Evolutionary conservation across 2,888 invertebrate genomes (phyloP).

Genomic region (Lordiphosa andalusiaca): DNA sequence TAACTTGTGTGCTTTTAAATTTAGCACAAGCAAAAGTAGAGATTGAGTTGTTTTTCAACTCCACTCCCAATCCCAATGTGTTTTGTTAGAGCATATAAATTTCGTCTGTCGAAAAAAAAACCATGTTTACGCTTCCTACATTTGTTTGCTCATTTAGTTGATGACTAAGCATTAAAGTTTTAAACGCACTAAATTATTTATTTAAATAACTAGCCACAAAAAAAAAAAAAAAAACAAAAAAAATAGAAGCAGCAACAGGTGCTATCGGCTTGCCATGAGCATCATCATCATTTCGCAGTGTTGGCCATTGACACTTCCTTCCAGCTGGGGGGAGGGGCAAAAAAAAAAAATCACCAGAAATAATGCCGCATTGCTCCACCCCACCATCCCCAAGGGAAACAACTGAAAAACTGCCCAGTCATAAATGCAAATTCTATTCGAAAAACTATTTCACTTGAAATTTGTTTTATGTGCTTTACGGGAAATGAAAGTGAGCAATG

Average conservation of each 20-base stretch:
- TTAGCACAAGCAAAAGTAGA: too few species aligned
- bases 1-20: too few species aligned
- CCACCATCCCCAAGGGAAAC: too few species aligned
- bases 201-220: slow-evolving; percentile 19
- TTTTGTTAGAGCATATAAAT: slow-evolving; percentile 6
- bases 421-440: slow-evolving; percentile 57
- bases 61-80: too few species aligned
- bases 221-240: too few species aligned
- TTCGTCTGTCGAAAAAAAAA: slow-evolving; percentile 1
- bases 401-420: slow-evolving; percentile 29
- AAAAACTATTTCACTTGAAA: slow-evolving; percentile 64
- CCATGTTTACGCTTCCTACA: slow-evolving; percentile 4
- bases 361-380: slow-evolving; percentile 4
- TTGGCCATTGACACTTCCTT: slow-evolving; percentile 3
- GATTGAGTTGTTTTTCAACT: too few species aligned
- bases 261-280: slow-evolving; percentile 12
- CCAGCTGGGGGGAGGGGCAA: neutral
- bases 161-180: slow-evolving; percentile 36
- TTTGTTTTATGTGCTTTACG: slow-evolving; percentile 25
- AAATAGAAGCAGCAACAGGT: slow-evolving; percentile 52
- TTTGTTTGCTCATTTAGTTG: slow-evolving; percentile 11
- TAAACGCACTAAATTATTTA: slow-evolving; percentile 30
- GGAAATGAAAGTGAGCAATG: slow-evolving; percentile 6
- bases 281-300: slow-evolving; percentile 31
- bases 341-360: neutral